phyloP scores from a whole-genome alignment of 1,140 invertebrate species.

The Formica selysi region DNA sequence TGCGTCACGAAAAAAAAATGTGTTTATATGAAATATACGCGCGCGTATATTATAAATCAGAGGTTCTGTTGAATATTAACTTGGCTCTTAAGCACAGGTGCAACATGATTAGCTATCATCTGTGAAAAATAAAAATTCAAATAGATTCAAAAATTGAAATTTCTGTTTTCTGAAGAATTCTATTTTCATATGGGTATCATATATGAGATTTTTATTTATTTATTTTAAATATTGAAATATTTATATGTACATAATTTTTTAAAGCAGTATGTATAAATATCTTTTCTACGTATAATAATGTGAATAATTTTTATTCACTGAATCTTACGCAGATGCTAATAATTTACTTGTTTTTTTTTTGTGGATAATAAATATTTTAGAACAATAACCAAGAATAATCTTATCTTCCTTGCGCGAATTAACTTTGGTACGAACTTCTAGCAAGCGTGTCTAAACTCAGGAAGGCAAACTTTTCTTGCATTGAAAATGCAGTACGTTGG shows the following conservation, averaged over 20 bases:
- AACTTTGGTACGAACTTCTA: conserved; percentile 27
- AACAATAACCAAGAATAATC: conserved; percentile 11
- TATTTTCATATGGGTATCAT: not conserved
- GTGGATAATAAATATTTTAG: not conserved
- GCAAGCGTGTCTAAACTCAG: not conserved
- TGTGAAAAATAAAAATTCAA: not conserved
- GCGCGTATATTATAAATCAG: not conserved
- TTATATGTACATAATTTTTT: not conserved
- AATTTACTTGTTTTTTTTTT: not conserved
- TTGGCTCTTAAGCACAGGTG: not conserved
- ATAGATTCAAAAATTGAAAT: not conserved
- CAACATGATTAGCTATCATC: not conserved
- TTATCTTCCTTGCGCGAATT: not conserved
- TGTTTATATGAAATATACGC: not conserved
- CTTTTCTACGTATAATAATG: not conserved
- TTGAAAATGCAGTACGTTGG: conserved; percentile 33
- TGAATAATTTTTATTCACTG: not conserved
- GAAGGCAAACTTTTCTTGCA: conserved; percentile 30
- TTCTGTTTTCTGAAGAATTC: not conserved
- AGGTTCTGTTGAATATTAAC: conserved; percentile 23
- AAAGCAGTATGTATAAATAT: not conserved
- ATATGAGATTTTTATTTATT: too few species aligned
- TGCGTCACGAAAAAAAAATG: not conserved
- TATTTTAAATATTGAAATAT: not conserved
- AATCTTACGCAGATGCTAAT: not conserved